These are phyloP conservation scores for Apotomis turbidana DNA, from an alignment of 2,888 invertebrate species.

Conservation along the genomic window DNA sequence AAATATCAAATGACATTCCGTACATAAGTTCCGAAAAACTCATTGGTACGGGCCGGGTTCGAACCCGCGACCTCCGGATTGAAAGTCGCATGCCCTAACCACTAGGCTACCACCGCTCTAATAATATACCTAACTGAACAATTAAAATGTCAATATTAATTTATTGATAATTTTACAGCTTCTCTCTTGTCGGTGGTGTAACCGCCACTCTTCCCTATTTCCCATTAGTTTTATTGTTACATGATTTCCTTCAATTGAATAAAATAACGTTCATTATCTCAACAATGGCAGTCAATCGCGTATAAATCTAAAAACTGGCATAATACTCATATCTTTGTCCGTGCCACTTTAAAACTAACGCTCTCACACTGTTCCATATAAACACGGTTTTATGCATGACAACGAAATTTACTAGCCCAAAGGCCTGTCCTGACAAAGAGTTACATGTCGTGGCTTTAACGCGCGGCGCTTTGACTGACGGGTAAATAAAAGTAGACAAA, in stretches of 20 bases:
- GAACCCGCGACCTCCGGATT: too few relatives aligned
- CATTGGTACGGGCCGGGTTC: too few relatives aligned
- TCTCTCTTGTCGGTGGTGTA: too few relatives aligned
- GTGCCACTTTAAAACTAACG: conserved; percentile 5
- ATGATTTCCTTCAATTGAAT: not conserved
- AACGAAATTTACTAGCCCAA: conserved; percentile 74
- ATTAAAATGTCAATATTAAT: too few relatives aligned
- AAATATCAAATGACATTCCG: too few relatives aligned
- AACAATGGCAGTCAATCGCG: conserved; percentile 48
- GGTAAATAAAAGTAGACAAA: conserved; percentile 78
- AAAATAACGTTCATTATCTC: conserved; percentile 56
- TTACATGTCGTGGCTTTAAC: conserved; percentile 71
- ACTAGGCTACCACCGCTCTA: too few relatives aligned
- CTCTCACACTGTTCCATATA: conserved; percentile 59
- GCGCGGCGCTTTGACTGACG: conserved; percentile 75
- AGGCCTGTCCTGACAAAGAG: conserved; percentile 72
- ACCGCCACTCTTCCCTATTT: too few relatives aligned
- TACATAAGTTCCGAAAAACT: too few relatives aligned
- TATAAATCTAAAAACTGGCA: not conserved
- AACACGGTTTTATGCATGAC: conserved; percentile 77
- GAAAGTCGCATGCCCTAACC: too few relatives aligned
- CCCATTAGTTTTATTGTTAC: too few relatives aligned
- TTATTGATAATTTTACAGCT: too few relatives aligned
- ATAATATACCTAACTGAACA: too few relatives aligned
- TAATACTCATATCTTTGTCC: not conserved